Base-by-base conservation (phyloP, 1,140 invertebrate genomes). In the Mylabris phalerata region DNA sequence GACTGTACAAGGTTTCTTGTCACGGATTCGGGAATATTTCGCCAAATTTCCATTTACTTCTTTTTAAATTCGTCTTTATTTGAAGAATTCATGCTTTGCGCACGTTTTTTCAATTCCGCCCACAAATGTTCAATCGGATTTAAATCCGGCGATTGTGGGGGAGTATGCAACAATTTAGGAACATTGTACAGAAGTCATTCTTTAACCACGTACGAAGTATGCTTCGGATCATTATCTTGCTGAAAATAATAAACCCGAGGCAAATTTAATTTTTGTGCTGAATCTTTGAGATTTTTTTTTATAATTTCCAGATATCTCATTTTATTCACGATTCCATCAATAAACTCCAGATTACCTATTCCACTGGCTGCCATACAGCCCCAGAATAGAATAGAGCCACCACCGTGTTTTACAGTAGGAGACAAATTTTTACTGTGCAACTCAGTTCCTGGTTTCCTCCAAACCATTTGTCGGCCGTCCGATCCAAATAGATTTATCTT, bases 331-430 rank as follows among this genome's bases (percentile, higher is more conserved):
- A 43, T 73, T 9, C 59, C 66, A 19, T 72, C 56, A 48, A 75
- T 67, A 56, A 67, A 64, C 7, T 56, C 39, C 7, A 77, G 25
- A 45, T 65, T 64, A 26, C 68, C 68, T 6, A 68, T 64, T 6
- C 71, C 70, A 40, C 45, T n/a, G 3, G 51, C 48, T 27, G 63
- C 44, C 60, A 76, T 75, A 58, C 58, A 74, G 0, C 68, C 70
- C 67, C 70, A 77, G 10, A 73, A 60, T 67, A 75, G 68, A 6
- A 39, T 50, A 25, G 67, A 61, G 25, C 65, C 67, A 26, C 70
- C 68, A 13, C 13, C 13, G 51, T 72, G 69, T 59, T 75, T 74
- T 2, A 75, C 59, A 46, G 59, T 61, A 7, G 54, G 7, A 9
- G 9, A 10, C 11, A 58, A 9, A 46, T 62, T 59, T 40, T 48